Evolutionary conservation across 2,888 invertebrate species (phyloP), one percentile per base, ranked within the genome.

Genomic region (Spodoptera littoralis): DNA sequence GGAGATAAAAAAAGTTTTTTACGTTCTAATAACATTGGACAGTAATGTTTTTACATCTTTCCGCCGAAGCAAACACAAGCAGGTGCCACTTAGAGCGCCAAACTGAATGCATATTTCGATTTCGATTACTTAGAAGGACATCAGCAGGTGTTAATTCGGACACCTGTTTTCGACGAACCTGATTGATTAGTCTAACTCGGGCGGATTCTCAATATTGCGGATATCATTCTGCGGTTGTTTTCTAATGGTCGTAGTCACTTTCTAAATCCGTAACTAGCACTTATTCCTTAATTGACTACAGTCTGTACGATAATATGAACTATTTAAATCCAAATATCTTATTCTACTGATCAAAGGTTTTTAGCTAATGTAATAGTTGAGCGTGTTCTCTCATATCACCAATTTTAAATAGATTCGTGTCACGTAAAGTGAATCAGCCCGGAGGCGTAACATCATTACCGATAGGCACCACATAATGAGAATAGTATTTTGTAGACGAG

Each of bases 371-470:
- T 58, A 72, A 66, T 72, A 69, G 70, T 65, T 58, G 27, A 60
- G 60, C 44, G 43, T 54, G 47, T 57, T 63, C 67, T 57, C 63
- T 67, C 60, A 57, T 46, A 62, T 50, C 52, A 60, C 42, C 27
- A 49, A 65, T 69, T 65, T 60, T 69, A 75, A 75, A 58, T 67
- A 70, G 62, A 82, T 73, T 76, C 80, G 54, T 52, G 72, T 70
- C 82, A 76, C 84, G 79, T 75, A 75, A 74, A 75, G 65, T 71
- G 65, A 82, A 82, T 80, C 68, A 79, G 65, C 56, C 62, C 63
- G 73, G 76, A 69, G 79, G 65, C 72, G 76, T 88, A 88, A 86
- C 79, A 65, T 77, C 65, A 82, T 88, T 86, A 88, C 76, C 53
- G 69, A 77, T 78, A 82, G 77, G 73, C 64, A 83, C 76, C 64